Percentiles rank a stretch among this genome's conserved stretches.
These are phyloP conservation scores for Ophiodon elongatus DNA, from an alignment of 2,113 vertebrate genomes.

Conservation along the genomic window DNA sequence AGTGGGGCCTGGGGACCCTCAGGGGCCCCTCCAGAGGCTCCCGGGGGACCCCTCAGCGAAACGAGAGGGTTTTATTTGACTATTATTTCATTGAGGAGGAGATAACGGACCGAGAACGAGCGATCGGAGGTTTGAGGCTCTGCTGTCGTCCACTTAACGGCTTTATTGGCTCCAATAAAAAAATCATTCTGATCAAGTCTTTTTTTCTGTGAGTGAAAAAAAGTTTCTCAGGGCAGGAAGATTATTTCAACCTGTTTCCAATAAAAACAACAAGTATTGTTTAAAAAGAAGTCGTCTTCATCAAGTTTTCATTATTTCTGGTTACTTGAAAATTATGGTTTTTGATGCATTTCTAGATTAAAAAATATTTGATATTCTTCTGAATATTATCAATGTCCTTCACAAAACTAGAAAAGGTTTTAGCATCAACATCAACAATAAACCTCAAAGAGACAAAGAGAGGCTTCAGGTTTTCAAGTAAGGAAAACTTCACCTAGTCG, in stretches of 20 bases:
- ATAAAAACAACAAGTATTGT: background rate
- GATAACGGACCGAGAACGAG: constrained; percentile 27
- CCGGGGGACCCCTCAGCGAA: constrained; percentile 19
- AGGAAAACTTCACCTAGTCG: too few species aligned
- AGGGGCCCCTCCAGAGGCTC: constrained; percentile 33
- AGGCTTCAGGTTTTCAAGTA: too few species aligned
- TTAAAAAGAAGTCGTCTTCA: background rate
- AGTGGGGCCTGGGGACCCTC: constrained; percentile 61
- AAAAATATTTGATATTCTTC: background rate
- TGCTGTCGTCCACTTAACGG: background rate
- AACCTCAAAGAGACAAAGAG: too few species aligned
- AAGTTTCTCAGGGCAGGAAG: background rate
- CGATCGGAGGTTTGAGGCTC: constrained; percentile 37
- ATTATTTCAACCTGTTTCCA: background rate
- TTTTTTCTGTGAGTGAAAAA: constrained; percentile 14
- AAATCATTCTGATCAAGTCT: background rate
- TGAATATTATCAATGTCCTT: background rate
- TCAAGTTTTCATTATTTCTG: background rate
- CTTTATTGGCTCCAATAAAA: background rate
- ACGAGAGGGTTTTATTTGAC: constrained; percentile 63
- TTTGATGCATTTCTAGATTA: too few species aligned
- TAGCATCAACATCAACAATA: too few species aligned
- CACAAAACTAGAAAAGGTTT: background rate
- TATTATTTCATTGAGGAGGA: constrained; percentile 52
- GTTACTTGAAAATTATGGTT: background rate